These are phyloP conservation scores for Grammomys dolichurus DNA, from an alignment of 2,113 vertebrate genomes.

Conservation along the genomic window DNA sequence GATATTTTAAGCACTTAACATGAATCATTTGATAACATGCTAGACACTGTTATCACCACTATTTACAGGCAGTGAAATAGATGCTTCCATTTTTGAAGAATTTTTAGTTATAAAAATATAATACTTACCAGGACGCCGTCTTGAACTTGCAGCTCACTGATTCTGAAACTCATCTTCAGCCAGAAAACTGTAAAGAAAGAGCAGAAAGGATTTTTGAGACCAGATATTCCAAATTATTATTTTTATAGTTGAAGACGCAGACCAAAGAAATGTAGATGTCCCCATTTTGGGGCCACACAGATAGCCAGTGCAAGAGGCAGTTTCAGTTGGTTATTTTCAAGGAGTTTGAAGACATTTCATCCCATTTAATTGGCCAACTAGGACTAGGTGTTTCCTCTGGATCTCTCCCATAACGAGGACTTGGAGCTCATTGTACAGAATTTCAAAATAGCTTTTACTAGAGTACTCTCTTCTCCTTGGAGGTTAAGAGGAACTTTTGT, in stretches of 20 bases:
- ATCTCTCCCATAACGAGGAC: neutral
- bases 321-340: constrained; percentile 34
- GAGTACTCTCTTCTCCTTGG: neutral
- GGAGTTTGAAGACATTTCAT: neutral
- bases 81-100: neutral
- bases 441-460: neutral
- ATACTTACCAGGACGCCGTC: neutral
- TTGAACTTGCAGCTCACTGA: constrained; percentile 29
- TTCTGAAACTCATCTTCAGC: neutral
- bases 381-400: neutral
- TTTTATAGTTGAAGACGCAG: constrained; percentile 6
- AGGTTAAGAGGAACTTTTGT: constrained; percentile 14
- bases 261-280: neutral
- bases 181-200: neutral
- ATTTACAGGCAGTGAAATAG: neutral
- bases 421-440: neutral
- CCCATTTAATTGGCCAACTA: neutral
- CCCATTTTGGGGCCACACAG: neutral
- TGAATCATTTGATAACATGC: neutral
- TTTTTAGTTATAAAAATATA: neutral
- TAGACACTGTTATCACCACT: neutral
- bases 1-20: neutral
- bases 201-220: constrained; percentile 4
- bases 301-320: neutral
- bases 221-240: neutral